Conservation (phyloP, 2,113 vertebrate species). For the Trogon surrucura region DNA sequence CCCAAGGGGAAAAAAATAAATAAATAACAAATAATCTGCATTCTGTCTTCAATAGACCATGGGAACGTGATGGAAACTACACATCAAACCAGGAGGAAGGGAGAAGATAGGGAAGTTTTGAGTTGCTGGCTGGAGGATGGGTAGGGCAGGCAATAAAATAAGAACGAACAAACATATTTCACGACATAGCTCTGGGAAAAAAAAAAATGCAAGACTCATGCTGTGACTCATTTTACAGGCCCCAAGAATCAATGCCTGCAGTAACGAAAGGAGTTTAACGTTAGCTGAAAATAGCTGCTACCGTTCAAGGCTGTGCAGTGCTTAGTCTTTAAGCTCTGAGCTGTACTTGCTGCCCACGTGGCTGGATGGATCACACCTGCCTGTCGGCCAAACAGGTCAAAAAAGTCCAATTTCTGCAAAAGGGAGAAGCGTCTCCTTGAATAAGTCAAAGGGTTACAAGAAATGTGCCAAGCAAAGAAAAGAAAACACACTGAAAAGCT, state of each 20-base stretch:
- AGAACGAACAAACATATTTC: neutral
- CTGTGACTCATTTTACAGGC: conserved; percentile 18
- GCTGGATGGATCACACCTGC: neutral
- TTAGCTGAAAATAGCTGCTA: neutral
- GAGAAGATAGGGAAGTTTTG: neutral
- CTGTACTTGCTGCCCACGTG: neutral
- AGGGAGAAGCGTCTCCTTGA: neutral
- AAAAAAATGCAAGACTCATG: neutral
- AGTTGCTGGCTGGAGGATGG: neutral
- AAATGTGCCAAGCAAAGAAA: neutral
- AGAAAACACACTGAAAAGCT: neutral
- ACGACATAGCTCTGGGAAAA: neutral
- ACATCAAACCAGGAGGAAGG: neutral
- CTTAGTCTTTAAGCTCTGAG: neutral
- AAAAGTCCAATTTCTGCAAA: neutral
- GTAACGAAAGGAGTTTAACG: neutral
- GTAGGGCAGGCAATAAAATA: neutral
- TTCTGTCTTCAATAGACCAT: accelerated
- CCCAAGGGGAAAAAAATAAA: neutral
- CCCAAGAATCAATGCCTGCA: conserved; percentile 12
- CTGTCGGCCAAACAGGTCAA: neutral
- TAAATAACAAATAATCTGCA: neutral
- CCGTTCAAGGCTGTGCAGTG: neutral
- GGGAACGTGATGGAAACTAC: neutral
- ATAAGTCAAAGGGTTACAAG: neutral